These are phyloP conservation scores for Lichenostomus cassidix DNA, from an alignment of 2,113 vertebrate genomes.

Conservation along the genomic window DNA sequence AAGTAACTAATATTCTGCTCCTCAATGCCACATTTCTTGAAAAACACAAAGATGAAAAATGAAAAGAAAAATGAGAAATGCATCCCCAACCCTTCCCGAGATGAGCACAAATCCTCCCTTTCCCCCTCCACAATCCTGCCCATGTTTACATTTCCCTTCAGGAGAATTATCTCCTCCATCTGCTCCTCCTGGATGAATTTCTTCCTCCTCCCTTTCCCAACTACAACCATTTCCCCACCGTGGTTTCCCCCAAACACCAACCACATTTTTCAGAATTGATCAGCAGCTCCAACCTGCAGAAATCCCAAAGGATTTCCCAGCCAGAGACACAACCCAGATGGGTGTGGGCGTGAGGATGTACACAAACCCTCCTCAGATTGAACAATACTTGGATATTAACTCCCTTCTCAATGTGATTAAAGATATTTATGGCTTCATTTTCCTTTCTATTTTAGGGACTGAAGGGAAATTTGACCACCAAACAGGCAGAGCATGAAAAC, in stretches of 20 bases:
- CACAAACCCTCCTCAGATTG: not conserved
- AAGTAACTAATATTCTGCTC: not conserved
- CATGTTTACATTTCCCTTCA: not conserved
- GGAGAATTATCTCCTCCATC: not conserved
- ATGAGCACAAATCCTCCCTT: slow-evolving; percentile 6
- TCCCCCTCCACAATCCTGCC: not conserved
- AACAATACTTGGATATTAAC: not conserved
- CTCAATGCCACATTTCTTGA: not conserved
- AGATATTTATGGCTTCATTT: not conserved
- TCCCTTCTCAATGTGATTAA: not conserved
- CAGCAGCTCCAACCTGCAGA: not conserved
- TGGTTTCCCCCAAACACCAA: not conserved
- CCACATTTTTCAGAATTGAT: not conserved
- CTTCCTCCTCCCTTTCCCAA: not conserved
- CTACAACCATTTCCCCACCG: not conserved
- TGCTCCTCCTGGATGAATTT: not conserved
- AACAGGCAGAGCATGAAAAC: not conserved
- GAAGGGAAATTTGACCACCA: not conserved
- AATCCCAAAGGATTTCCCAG: not conserved
- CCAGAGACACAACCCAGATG: not conserved
- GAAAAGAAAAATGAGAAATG: not conserved
- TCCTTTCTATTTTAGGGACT: not conserved
- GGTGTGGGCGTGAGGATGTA: not conserved
- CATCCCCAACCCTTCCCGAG: not conserved
- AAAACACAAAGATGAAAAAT: not conserved